A percentile compares a stretch with the other conserved stretches of the same genome.
phyloP scores from a whole-genome alignment of 2,888 invertebrate species.

The Leucophenga montana region DNA sequence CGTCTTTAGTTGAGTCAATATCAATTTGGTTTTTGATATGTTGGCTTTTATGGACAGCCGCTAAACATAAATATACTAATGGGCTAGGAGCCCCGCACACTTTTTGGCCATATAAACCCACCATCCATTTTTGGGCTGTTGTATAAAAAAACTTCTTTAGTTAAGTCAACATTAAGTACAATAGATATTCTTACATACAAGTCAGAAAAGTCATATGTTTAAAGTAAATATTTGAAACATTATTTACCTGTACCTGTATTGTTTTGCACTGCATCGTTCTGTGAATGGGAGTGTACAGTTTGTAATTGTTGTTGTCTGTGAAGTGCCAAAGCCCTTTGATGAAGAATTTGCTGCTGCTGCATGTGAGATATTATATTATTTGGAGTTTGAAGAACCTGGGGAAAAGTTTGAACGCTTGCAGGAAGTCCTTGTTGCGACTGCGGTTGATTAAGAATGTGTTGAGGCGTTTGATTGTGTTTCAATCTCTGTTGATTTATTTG shows the following conservation, averaged over 20 bases:
- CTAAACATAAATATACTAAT: too few species aligned
- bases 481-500: constrained; percentile 58
- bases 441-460: constrained; percentile 47
- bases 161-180: too few species aligned
- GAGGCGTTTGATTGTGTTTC: constrained; percentile 47
- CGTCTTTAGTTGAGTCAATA: too few species aligned
- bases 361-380: constrained; percentile 56
- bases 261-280: constrained; percentile 45
- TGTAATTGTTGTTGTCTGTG: constrained; percentile 61
- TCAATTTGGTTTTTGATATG: too few species aligned
- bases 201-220: too few species aligned
- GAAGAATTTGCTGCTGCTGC: constrained; percentile 65
- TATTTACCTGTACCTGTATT: constrained; percentile 35
- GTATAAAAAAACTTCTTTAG: too few species aligned
- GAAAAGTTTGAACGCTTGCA: constrained; percentile 43
- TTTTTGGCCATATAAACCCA: too few species aligned
- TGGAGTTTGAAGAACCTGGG: constrained; percentile 50
- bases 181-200: too few species aligned
- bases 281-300: constrained; percentile 41
- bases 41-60: too few species aligned
- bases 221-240: constrained; percentile 35
- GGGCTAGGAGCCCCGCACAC: too few species aligned
- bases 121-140: too few species aligned
- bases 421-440: constrained; percentile 37
- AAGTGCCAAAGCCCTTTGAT: constrained; percentile 59